A percentile compares a stretch with the other conserved stretches of the same genome.
Conservation (phyloP, 2,797 vertebrate species). For the Melanotaenia pygmaea region DNA sequence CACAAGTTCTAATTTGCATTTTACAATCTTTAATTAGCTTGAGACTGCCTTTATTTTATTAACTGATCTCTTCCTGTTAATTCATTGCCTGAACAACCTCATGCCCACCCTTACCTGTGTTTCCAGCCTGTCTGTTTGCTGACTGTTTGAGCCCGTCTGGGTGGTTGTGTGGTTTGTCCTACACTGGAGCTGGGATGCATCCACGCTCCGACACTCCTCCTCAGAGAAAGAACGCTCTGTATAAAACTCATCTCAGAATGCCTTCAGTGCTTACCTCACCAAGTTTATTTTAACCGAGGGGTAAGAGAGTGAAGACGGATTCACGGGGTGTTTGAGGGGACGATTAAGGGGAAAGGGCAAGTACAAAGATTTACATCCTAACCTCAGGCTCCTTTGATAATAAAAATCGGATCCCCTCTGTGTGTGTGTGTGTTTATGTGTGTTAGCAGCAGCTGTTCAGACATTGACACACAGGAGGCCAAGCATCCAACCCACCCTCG, state of each 20-base stretch:
- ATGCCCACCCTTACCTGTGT: constrained; percentile 59
- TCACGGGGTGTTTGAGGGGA: constrained; percentile 43
- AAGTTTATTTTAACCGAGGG: constrained; percentile 80
- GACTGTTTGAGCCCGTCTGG: constrained; percentile 19
- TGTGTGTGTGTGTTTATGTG: constrained; percentile 15
- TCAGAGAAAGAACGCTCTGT: constrained; percentile 51
- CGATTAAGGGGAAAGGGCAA: constrained; percentile 55
- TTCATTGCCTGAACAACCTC: neutral
- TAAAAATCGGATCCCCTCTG: constrained; percentile 76
- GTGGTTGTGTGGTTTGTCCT: constrained; percentile 33
- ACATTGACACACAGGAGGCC: constrained; percentile 45
- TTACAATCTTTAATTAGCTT: too few relatives aligned
- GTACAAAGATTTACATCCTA: constrained; percentile 74
- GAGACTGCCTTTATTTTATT: neutral
- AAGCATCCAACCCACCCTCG: constrained; percentile 23
- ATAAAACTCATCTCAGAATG: constrained; percentile 69
- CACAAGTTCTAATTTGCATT: too few relatives aligned
- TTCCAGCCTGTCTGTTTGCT: constrained; percentile 14
- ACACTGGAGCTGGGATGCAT: constrained; percentile 52
- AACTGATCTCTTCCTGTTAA: neutral
- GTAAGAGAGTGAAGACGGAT: constrained; percentile 62
- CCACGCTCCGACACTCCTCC: constrained; percentile 53
- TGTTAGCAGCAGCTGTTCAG: constrained; percentile 66
- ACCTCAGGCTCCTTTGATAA: constrained; percentile 68
- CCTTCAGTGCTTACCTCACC: constrained; percentile 78